Base-by-base conservation (phyloP, 2,113 vertebrate genomes). In the Apaloderma vittatum region DNA sequence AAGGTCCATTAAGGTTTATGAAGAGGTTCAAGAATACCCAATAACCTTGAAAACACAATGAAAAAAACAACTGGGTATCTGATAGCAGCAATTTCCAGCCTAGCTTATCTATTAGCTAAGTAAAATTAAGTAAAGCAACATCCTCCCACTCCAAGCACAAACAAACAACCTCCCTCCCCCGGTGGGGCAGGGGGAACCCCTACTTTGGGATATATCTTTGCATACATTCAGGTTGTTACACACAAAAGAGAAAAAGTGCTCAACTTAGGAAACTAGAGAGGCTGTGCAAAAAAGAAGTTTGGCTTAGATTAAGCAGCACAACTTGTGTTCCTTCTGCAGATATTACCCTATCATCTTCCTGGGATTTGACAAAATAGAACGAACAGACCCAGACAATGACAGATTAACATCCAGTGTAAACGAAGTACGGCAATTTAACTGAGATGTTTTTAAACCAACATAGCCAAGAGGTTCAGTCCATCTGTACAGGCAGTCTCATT, bases 151-250 rank as follows among this genome's bases (percentile, higher is more conserved):
- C 20, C 2, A 6, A 74, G 23, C 63, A 49, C 5, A 15, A 79
- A 37, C 51, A 66, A 87, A 73, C 5, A 30, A 49, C 55, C 29
- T 74, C 54, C 87, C 45, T 21, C 23, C 34, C 11, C 19, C 24
- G 43, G 0, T 1, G 11, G 13, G 5, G 12, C 3, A 12, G 8
- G 14, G 4, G 23, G 18, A 34, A 36, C 7, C 14, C 1, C 11
- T 65, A 65, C 29, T 75, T 20, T 52, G 40, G 15, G 3, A 76
- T 19, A 27, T 21, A 65, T 21, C 19, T 54, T 70, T 20, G 7
- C 70, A 81, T 19, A 57, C 30, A 15, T 61, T 32, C 29, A 55
- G 30, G 14, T 14, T 70, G 34, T 27, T 19, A 73, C 46, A 45
- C 73, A 74, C 21, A 80, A 26, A 75, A 71, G 12, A 76, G 26